Evolutionary conservation across 1,140 invertebrate genomes (phyloP), one percentile per base, ranked within the genome.

Genomic region (Pogonomyrmex barbatus): DNA sequence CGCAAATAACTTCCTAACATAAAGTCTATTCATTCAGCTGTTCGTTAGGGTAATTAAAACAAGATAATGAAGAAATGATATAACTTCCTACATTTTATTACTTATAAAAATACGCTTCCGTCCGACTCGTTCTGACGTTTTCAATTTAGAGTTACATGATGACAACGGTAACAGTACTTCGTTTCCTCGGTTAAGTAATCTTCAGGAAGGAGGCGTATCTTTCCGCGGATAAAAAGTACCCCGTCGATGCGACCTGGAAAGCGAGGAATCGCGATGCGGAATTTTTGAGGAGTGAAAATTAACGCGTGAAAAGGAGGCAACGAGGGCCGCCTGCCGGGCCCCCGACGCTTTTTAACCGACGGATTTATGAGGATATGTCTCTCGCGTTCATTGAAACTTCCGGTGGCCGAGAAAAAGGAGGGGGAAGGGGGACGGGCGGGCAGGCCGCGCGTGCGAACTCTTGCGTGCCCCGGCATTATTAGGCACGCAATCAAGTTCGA

Each of bases 311-410:
- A 75, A 63, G 10, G 79, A 73, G 39, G 10, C 67, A 84, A 17
- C 17, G 75, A 52, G 12, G 5, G 9, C 24, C 67, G 42, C 68
- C 67, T 78, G 54, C 42, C 42, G 17, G 52, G 83, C 77, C 71
- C 77, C 71, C 65, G 78, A 86, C 73, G 89, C 78, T 88, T 92
- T 92, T 91, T 91, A 92, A 90, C 89, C 88, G 92, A 87, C 76
- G 86, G 83, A 93, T 93, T 93, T 92, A 92, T 88, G 89, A 92
- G 91, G 91, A 93, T 93, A 91, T 82, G 92, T 94, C 92, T 93
- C 91, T 92, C 88, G 91, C 86, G 89, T 93, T 94, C 90, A 94
- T 94, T 94, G 93, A 92, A 93, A 93, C 93, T 94, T 94, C 93
- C 93, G 93, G 93, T 84, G 91, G 87, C 17, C 50, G 65, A 86